Evolutionary conservation across 2,888 invertebrate genomes (phyloP), one percentile per base, ranked within the genome.

Genomic region (Rhyacophila evoluta): DNA sequence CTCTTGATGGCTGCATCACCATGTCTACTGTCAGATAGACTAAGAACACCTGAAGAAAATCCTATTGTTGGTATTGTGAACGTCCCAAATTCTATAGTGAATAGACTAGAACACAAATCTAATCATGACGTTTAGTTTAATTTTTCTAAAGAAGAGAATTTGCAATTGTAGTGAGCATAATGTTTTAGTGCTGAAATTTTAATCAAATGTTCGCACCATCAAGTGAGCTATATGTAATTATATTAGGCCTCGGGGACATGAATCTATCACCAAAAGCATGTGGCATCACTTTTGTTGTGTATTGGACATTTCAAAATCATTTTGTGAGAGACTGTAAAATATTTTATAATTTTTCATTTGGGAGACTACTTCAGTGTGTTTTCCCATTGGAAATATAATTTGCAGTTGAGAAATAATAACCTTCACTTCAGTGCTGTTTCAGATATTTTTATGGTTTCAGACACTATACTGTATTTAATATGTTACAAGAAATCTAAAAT

Each of bases 1-100:
- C 27, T 25, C 11, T 29, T 37, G 6, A 71, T 67, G 15, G 11
- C 72, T 0, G 25, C 75, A n/a, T 68, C 75, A 36, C 15, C 68
- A 3, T 38, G 29, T 41, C 37, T 25, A 27, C 69, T 71, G 12
- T 38, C 71, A 2, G 79, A 79, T 29, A 74, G 72, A 19, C 36
- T 80, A 25, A 69, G 79, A 12, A 77, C 77, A 4, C 76, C 75
- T 15, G 80, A 80, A 69, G 82, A 90, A 82, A 90, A 90, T 81
- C 90, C 90, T 0, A 90, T 90, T 0, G 90, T 90, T 0, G 90
- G 90, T 0, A 85, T 90, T 0, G 84, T 89, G 1, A 79, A 72
- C 69, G 37, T 74, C 10, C 77, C 80, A 2, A 72, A 72, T 28
- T 19, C 75, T 12, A 74, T 79, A 33, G 80, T 77, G 39, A 79